phyloP scores from a whole-genome alignment of 2,113 vertebrate species.

The Trogon melanurus region DNA sequence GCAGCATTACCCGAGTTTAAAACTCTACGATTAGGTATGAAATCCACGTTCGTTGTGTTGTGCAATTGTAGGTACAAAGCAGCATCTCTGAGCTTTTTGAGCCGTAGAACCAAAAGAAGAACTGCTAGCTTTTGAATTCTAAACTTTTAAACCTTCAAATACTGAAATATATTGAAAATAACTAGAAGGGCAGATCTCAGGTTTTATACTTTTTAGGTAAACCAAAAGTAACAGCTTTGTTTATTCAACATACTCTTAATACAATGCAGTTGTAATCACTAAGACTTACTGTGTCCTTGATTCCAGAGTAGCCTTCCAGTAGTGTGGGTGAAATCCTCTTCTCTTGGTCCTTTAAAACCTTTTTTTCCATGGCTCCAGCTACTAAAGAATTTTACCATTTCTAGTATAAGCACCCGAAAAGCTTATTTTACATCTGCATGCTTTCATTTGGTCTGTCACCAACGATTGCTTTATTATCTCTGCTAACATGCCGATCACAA shows the following conservation, averaged over 20 bases:
- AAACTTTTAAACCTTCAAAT: not conserved
- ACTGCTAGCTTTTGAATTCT: not conserved
- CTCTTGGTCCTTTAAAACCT: not conserved
- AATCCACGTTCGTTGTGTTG: not conserved
- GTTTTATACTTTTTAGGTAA: not conserved
- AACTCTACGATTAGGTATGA: slow-evolving; percentile 87
- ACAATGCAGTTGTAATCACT: not conserved
- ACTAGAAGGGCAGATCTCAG: not conserved
- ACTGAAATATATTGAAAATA: not conserved
- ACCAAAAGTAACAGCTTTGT: not conserved
- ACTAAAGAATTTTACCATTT: not conserved
- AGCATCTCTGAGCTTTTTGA: not conserved
- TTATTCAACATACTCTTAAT: not conserved
- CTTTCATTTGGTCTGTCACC: not conserved
- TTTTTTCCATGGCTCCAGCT: not conserved
- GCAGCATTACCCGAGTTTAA: slow-evolving; percentile 90
- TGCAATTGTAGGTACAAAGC: not conserved
- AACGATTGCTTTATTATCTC: not conserved
- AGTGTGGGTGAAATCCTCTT: not conserved
- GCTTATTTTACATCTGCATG: not conserved
- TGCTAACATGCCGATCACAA: not conserved
- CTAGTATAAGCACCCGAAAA: not conserved
- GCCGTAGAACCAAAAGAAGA: not conserved
- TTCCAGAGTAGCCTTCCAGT: not conserved
- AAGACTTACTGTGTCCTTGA: not conserved